A percentile compares a stretch with the other conserved stretches of the same genome.
These are phyloP conservation scores for Chelonus insularis DNA, from an alignment of 1,140 invertebrate species.

Conservation along the genomic window DNA sequence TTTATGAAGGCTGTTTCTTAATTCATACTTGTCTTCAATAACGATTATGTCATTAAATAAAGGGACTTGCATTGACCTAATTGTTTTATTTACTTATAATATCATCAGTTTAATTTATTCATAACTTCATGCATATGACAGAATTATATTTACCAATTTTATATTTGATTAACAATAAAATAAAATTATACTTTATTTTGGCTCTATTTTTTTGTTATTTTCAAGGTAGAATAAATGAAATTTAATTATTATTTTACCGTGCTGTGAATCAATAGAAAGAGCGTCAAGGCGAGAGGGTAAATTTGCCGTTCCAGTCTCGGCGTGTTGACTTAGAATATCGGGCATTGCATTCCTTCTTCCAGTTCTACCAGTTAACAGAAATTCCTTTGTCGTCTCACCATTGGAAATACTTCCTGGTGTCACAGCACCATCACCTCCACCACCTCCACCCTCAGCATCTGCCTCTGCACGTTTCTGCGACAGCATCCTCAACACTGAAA, in stretches of 20 bases:
- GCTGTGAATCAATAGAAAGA: constrained; percentile 63
- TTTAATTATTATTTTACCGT: constrained; percentile 19
- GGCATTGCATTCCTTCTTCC: constrained; percentile 79
- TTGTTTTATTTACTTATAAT: too few relatives aligned
- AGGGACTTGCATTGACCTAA: too few relatives aligned
- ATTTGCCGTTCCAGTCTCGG: constrained; percentile 69
- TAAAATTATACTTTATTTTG: too few relatives aligned
- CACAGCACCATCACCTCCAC: constrained; percentile 41
- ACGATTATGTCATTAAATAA: too few relatives aligned
- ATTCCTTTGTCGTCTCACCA: constrained; percentile 64
- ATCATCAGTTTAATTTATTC: too few relatives aligned
- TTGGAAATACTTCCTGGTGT: constrained; percentile 44
- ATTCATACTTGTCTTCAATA: too few relatives aligned
- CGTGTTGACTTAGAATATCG: constrained; percentile 70
- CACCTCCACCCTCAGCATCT: constrained; percentile 36
- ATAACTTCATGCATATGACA: too few relatives aligned
- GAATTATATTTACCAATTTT: too few relatives aligned
- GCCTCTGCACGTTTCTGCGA: constrained; percentile 47
- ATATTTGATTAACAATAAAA: too few relatives aligned
- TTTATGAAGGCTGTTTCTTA: too few relatives aligned
- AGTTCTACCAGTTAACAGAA: constrained; percentile 75
- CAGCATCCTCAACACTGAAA: constrained; percentile 52
- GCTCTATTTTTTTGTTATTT: too few relatives aligned
- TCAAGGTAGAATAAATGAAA: neutral
- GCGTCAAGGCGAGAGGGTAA: constrained; percentile 69